These are phyloP conservation scores for Endotricha flammealis DNA, from an alignment of 2,888 invertebrate genomes.

Conservation along the genomic window DNA sequence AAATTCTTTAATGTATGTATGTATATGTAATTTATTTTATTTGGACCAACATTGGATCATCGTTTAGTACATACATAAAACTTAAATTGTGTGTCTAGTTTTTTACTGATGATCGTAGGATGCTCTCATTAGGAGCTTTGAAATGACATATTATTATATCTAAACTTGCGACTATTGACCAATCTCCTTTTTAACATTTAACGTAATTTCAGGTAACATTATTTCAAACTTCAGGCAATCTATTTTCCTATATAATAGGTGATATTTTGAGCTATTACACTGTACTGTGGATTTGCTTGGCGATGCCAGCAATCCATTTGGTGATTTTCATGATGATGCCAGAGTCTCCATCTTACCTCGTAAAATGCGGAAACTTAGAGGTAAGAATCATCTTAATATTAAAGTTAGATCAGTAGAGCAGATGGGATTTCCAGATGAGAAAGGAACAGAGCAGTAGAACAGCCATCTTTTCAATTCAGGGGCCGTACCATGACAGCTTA, in stretches of 20 bases:
- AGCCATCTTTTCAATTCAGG: too few species aligned
- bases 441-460: not conserved
- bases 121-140: too few species aligned
- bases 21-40: too few species aligned
- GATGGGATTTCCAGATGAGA: not conserved
- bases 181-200: too few species aligned
- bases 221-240: slow-evolving; percentile 68
- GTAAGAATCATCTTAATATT: slow-evolving; percentile 38
- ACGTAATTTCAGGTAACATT: slow-evolving; percentile 40
- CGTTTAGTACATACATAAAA: too few species aligned
- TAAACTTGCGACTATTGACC: too few species aligned
- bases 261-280: slow-evolving; percentile 63
- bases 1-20: too few species aligned
- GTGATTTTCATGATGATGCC: slow-evolving; percentile 73
- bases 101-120: too few species aligned
- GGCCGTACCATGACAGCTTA: too few species aligned
- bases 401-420: not conserved
- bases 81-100: too few species aligned
- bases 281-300: slow-evolving; percentile 68
- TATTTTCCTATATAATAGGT: slow-evolving; percentile 70
- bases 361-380: slow-evolving; percentile 50
- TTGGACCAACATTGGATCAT: too few species aligned
- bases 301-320: slow-evolving; percentile 64
- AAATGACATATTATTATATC: too few species aligned
- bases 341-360: slow-evolving; percentile 78